Percentiles rank a stretch among this genome's conserved stretches.
Conservation (phyloP, 2,797 vertebrate species). For the Lutjanus campechanus region DNA sequence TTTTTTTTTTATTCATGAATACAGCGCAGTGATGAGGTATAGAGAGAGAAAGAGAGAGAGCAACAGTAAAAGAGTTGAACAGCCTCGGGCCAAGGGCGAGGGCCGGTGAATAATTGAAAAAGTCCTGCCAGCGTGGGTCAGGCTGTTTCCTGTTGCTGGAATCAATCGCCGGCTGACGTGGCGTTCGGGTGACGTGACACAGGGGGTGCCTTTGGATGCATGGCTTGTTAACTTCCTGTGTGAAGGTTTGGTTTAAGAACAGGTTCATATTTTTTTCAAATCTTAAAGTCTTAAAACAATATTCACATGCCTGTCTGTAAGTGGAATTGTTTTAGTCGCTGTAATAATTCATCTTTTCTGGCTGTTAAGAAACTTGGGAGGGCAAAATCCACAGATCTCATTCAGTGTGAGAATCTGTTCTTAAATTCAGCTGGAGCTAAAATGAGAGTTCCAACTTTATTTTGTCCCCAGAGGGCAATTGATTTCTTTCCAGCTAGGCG, state of each 20-base stretch:
- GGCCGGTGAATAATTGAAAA: slow-evolving; percentile 73
- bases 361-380: background rate
- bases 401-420: background rate
- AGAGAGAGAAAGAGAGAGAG: slow-evolving; percentile 44
- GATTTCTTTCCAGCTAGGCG: too few species aligned
- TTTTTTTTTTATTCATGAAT: slow-evolving; percentile 67
- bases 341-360: background rate
- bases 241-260: background rate
- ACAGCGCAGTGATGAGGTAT: slow-evolving; percentile 47
- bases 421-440: background rate
- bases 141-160: slow-evolving; percentile 41
- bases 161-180: slow-evolving; percentile 55
- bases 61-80: slow-evolving; percentile 53
- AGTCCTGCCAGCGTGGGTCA: slow-evolving; percentile 38
- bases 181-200: slow-evolving; percentile 45
- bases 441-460: too few species aligned
- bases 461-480: too few species aligned
- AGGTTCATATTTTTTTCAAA: background rate
- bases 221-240: slow-evolving; percentile 19
- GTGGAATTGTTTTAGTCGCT: background rate
- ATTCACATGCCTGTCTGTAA: background rate
- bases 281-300: background rate
- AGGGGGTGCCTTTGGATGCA: slow-evolving; percentile 17
- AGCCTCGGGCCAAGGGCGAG: slow-evolving; percentile 57
- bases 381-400: background rate